Base-by-base conservation (phyloP, 2,113 vertebrate species). In the Suricata suricatta region DNA sequence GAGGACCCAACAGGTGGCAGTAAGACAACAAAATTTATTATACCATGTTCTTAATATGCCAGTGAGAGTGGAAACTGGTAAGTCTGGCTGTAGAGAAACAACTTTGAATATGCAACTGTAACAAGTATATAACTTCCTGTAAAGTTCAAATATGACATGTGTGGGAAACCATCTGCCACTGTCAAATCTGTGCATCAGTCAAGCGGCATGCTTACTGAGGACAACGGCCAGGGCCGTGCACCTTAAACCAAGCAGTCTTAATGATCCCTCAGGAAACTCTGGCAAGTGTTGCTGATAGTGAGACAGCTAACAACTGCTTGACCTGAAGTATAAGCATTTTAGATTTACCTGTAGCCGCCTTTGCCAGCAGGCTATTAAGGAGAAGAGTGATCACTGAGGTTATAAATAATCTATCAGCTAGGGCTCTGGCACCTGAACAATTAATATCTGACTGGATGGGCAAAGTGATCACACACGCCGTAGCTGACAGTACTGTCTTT, bases 31-130 rank as follows among this genome's bases (percentile, higher is more conserved):
- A 38, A 83, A 93, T 23, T 63, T 33, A 95, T 31, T 29, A 27
- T 7, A 52, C 16, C 11, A 44, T 12, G 35, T n/a, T 95, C 47
- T 96, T 84, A 74, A 31, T 72, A 85, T 16, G 50, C 35, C 85
- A 52, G 74, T n/a, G 7, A 41, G 47, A 87, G 80, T 50, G 72
- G 54, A 89, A 93, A 96, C 1, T 94, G 80, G 35, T 77, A 41
- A 50, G 27, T 90, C 1, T 66, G 52, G 80, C 14, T 84, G n/a
- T 8, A 63, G 47, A 96, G 84, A 95, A 97, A 81, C n/a, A 74
- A 54, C 44, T 96, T 2, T 79, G 52, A 96, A 81, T 68, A 88
- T 35, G 69, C 29, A 97, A 87, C 80, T 88, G 0, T 86, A 93
- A 80, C 74, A 86, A 88, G 50, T 57, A 64, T 31, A 50, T 13